Evolutionary conservation across 2,113 vertebrate species (phyloP).

Genomic region (Paraplagusia blochii): DNA sequence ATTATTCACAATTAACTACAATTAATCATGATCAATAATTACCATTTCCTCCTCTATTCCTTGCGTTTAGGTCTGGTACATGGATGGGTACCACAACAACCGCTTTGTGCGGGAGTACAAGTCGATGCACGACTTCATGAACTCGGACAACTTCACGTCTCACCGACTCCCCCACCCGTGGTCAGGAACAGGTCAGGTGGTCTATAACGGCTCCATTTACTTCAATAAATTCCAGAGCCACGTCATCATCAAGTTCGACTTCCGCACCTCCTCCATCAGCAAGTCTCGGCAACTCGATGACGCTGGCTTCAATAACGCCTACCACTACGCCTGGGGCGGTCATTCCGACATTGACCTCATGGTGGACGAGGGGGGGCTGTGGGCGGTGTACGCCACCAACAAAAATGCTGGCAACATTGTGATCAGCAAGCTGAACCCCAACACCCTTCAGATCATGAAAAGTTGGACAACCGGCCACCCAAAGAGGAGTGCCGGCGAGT

Average conservation of each 20-base stretch:
- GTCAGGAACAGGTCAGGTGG: constrained; percentile 96
- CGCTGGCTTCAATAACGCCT: constrained; percentile 94
- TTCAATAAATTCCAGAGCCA: constrained; percentile 99
- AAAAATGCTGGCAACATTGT: constrained; percentile 98
- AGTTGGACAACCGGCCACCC: constrained; percentile 97
- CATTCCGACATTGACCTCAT: constrained; percentile 99
- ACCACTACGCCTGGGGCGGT: constrained; percentile 97
- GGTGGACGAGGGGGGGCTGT: constrained; percentile 94
- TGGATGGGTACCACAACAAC: constrained; percentile 99
- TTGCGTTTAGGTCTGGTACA: constrained; percentile 92
- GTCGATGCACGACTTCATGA: constrained; percentile 95
- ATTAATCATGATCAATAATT: neutral
- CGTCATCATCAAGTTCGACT: constrained; percentile 94
- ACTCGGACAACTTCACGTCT: constrained; percentile 94
- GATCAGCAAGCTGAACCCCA: constrained; percentile 93
- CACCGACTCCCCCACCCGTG: constrained; percentile 96
- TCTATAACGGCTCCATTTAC: constrained; percentile 98
- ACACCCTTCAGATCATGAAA: constrained; percentile 88
- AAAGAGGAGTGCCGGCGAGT: constrained; percentile 93
- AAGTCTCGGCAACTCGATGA: constrained; percentile 93
- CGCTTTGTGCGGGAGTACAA: constrained; percentile 95
- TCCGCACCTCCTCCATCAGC: constrained; percentile 89
- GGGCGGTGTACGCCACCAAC: constrained; percentile 97
- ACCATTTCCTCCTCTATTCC: neutral
- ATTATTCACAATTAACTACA: too few relatives aligned